Conservation (phyloP, 2,888 invertebrate genomes). For the Dolomedes plantarius region DNA sequence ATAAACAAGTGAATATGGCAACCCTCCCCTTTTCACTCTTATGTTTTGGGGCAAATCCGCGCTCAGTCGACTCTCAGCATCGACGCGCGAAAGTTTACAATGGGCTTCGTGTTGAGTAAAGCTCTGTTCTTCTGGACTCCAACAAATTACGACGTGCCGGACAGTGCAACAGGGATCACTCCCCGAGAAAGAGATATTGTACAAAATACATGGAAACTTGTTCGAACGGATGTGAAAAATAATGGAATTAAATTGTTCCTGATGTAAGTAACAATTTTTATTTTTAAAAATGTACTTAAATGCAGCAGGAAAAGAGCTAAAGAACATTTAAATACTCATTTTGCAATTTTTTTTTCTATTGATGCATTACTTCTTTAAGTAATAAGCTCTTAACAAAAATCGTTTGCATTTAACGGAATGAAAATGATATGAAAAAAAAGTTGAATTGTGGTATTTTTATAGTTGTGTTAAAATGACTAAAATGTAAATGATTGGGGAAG, state of each 20-base stretch:
- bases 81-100: background rate
- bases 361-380: too few species aligned
- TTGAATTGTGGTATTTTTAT: too few species aligned
- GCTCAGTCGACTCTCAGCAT: constrained; percentile 3
- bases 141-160: constrained; percentile 72
- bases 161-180: constrained; percentile 78
- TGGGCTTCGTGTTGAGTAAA: constrained; percentile 58
- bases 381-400: too few species aligned
- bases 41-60: background rate
- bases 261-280: constrained; percentile 29
- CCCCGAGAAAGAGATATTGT: constrained; percentile 78
- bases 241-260: constrained; percentile 53
- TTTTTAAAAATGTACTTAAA: too few species aligned
- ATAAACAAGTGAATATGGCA: background rate
- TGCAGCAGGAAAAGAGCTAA: too few species aligned
- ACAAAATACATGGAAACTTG: constrained; percentile 78
- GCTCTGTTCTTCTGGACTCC: constrained; percentile 34
- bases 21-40: background rate
- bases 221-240: constrained; percentile 71
- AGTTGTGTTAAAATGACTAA: too few species aligned
- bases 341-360: too few species aligned
- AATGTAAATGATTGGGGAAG: too few species aligned
- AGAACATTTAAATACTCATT: too few species aligned
- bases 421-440: too few species aligned
- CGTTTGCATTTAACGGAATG: too few species aligned